phyloP scores from a whole-genome alignment of 2,113 vertebrate genomes.

The Scartelaos histophorus region DNA sequence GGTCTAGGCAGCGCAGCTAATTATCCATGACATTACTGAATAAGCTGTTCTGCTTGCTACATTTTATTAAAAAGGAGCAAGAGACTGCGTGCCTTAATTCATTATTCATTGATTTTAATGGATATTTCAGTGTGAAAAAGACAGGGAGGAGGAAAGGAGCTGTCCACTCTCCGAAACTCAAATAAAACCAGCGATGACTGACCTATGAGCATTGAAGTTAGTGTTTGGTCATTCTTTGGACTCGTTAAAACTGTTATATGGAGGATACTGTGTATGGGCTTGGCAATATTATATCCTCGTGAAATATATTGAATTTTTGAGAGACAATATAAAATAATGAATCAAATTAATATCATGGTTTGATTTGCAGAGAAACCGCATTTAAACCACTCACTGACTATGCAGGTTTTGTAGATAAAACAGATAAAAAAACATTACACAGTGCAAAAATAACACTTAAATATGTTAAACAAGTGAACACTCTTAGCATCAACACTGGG shows the following conservation, averaged over 20 bases:
- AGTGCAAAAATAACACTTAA: neutral
- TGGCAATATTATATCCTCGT: neutral
- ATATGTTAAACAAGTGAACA: no score
- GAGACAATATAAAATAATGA: neutral
- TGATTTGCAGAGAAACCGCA: neutral
- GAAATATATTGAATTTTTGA: neutral
- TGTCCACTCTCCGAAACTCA: slow-evolving; percentile 5
- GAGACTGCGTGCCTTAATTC: slow-evolving; percentile 57
- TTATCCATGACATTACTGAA: slow-evolving; percentile 69
- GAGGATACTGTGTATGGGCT: neutral
- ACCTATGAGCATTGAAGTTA: neutral
- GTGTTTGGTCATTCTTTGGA: neutral
- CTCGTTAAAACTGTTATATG: neutral
- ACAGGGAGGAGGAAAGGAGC: slow-evolving; percentile 18
- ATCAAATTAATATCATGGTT: neutral
- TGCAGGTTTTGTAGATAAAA: neutral
- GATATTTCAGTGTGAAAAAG: slow-evolving; percentile 49
- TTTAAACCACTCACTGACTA: neutral
- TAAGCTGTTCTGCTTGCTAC: slow-evolving; percentile 70
- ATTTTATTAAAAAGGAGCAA: slow-evolving; percentile 69
- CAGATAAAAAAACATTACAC: neutral
- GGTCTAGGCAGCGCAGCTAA: slow-evolving; percentile 62
- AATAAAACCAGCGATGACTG: slow-evolving; percentile 19
- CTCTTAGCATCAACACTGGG: no score
- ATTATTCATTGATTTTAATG: slow-evolving; percentile 68